Evolutionary conservation across 2,113 vertebrate genomes (phyloP), one percentile per base, ranked within the genome.

Genomic region (Scolopax mira): DNA sequence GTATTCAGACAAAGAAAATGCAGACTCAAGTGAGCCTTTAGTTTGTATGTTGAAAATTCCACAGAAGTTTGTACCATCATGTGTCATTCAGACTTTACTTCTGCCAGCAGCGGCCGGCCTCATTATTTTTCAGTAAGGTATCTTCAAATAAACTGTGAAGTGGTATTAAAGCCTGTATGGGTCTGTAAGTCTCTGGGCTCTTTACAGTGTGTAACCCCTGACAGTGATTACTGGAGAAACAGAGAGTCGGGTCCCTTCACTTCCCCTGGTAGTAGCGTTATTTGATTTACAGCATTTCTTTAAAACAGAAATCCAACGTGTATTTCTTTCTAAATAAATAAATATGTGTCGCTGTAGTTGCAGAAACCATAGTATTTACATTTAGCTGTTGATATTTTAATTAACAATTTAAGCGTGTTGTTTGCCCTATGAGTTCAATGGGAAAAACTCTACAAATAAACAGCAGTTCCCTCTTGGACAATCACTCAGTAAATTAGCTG

Each of bases 401-500:
- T 98, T 98, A 98, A 98, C 97, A 98, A 97, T 98, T 97, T 98
- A 97, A 98, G 95, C 83, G 19, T 18, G 89, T 96, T 98, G 97
- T 98, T 98, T 98, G 97, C 97, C 97, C 96, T 97, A 94, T 11
- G 72, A 97, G 97, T 98, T 98, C 98, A 98, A 91, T 98, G 97
- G 95, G 97, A 96, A 98, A 97, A 97, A 97, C 93, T 97, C 96
- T 93, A 93, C 98, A 98, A 98, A 98, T 98, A 98, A 98, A 98
- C 98, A 98, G 96, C 96, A 93, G 97, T 94, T 98, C 98, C 98
- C 98, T 97, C 97, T 98, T 98, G 98, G 98, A 98, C 98, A 98
- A 98, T 98, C 98, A 97, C 90, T 98, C 95, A 93, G 98, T 96
- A 98, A 98, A 98, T 98, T 94, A 98, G 98, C 97, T 98, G 97